phyloP scores from a whole-genome alignment of 2,888 invertebrate genomes.

The Limnephilus marmoratus region DNA sequence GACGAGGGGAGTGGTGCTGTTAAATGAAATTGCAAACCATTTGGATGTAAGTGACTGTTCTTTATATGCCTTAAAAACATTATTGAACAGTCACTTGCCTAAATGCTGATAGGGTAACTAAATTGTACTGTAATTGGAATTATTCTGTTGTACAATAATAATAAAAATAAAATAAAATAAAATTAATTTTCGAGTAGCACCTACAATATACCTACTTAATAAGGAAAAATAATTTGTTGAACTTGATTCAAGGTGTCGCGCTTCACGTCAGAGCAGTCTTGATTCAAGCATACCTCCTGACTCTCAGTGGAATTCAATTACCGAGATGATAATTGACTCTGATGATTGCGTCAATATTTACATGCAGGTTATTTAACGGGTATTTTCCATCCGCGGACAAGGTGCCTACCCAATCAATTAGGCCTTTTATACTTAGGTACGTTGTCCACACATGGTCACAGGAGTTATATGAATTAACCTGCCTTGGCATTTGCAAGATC shows the following conservation, averaged over 20 bases:
- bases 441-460: background rate
- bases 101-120: no score
- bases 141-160: no score
- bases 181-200: no score
- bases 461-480: background rate
- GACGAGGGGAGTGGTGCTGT: no score
- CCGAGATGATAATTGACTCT: background rate
- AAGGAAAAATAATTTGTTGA: background rate
- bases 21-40: no score
- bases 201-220: background rate
- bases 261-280: background rate
- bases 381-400: background rate
- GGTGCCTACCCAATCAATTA: background rate
- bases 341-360: background rate
- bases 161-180: no score
- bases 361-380: background rate
- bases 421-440: background rate
- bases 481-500: background rate
- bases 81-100: no score
- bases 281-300: background rate
- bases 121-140: no score
- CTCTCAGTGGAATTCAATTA: background rate
- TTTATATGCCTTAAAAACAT: no score
- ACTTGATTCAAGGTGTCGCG: background rate
- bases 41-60: no score